These are phyloP conservation scores for Himalopsyche tibetana DNA, from an alignment of 2,888 invertebrate genomes.

Conservation along the genomic window DNA sequence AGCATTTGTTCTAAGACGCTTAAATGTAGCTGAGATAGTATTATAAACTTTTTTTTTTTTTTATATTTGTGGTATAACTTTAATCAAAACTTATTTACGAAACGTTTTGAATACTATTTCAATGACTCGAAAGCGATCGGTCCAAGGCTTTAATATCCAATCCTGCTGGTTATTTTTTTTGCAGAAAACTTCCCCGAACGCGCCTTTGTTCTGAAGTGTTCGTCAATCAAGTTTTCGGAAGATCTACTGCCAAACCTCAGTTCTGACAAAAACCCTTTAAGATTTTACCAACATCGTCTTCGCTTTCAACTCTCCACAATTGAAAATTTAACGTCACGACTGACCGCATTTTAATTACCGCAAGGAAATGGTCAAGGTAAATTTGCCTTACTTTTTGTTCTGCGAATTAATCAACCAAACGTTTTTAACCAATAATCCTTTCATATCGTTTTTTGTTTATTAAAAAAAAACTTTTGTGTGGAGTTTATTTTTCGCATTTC, in stretches of 20 bases:
- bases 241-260: slow-evolving; percentile 39
- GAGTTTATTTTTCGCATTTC: not conserved
- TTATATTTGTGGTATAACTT: not conserved
- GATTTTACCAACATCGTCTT: slow-evolving; percentile 2
- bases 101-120: not conserved
- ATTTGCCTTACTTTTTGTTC: slow-evolving; percentile 24
- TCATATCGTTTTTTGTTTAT: not conserved
- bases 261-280: slow-evolving; percentile 10
- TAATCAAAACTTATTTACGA: not conserved
- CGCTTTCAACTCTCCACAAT: slow-evolving; percentile 21
- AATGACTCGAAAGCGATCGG: not conserved
- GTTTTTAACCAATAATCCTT: not conserved
- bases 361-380: slow-evolving; percentile 64
- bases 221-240: slow-evolving; percentile 46
- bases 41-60: not conserved
- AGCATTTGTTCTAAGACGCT: not conserved
- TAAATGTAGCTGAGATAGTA: not conserved
- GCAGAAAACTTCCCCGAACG: slow-evolving; percentile 17
- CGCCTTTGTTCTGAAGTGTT: slow-evolving; percentile 22
- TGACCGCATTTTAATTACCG: slow-evolving; percentile 47
- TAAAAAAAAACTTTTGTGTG: not conserved
- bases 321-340: slow-evolving; percentile 29
- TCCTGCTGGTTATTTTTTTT: slow-evolving; percentile 29
- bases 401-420: not conserved
- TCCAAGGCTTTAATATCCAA: not conserved